phyloP scores from a whole-genome alignment of 2,888 invertebrate species.

The Apodemia hepburni region DNA sequence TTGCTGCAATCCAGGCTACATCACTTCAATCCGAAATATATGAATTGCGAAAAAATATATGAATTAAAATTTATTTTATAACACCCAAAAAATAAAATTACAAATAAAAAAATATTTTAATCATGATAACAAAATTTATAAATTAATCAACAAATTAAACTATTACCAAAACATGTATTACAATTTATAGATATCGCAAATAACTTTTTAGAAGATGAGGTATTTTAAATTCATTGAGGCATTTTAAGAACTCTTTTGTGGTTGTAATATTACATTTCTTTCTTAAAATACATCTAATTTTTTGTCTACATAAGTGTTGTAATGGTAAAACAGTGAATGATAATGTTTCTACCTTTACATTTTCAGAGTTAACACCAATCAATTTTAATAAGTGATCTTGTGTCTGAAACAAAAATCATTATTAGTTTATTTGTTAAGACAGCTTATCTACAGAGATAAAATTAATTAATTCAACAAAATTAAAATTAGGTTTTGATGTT shows the following conservation, averaged over 20 bases:
- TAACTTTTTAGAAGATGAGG: conserved; percentile 51
- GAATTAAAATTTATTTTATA: too few species aligned
- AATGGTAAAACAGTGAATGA: conserved; percentile 45
- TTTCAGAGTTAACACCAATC: conserved; percentile 41
- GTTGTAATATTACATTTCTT: conserved; percentile 29
- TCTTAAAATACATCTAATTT: conserved; percentile 47
- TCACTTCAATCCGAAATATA: too few species aligned
- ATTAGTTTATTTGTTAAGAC: background rate
- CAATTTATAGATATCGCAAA: conserved; percentile 43
- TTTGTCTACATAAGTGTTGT: conserved; percentile 55
- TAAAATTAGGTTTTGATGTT: background rate
- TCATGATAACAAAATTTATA: background rate
- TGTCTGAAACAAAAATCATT: conserved; percentile 44
- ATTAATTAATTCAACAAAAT: too few species aligned
- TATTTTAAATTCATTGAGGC: conserved; percentile 46
- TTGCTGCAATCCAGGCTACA: too few species aligned
- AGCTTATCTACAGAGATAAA: too few species aligned
- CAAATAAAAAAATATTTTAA: too few species aligned
- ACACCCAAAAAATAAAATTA: too few species aligned
- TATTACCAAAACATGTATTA: conserved; percentile 17
- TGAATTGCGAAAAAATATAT: too few species aligned
- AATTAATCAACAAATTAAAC: conserved; percentile 7
- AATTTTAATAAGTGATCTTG: conserved; percentile 46
- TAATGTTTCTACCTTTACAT: conserved; percentile 39
- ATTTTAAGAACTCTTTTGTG: conserved; percentile 46